A percentile compares a stretch with the other conserved stretches of the same genome.
Evolutionary conservation across 2,113 vertebrate species (phyloP).

Genomic region (Clarias magur): DNA sequence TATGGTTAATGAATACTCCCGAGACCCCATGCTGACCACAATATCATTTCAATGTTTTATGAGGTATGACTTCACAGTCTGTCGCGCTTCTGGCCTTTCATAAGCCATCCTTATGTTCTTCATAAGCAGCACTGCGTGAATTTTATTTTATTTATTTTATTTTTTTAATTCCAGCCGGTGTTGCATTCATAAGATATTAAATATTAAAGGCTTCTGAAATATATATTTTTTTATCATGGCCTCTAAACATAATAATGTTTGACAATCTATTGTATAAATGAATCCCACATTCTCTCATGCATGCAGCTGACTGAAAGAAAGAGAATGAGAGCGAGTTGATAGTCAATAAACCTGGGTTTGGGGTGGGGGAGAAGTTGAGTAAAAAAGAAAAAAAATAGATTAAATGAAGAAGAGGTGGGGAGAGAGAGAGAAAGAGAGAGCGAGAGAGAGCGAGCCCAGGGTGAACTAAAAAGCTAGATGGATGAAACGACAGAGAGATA

Average conservation of each 20-base stretch:
- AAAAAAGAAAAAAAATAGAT: constrained; percentile 30
- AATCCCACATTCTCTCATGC: constrained; percentile 14
- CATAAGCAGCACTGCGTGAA: neutral
- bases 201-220: constrained; percentile 30
- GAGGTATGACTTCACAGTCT: constrained; percentile 25
- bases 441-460: constrained; percentile 37
- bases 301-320: neutral
- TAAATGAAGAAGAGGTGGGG: neutral
- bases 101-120: constrained; percentile 10
- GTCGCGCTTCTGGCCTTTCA: constrained; percentile 25
- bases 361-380: neutral
- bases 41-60: constrained; percentile 29
- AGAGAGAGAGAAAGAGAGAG: constrained; percentile 12
- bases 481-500: constrained; percentile 33
- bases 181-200: constrained; percentile 26
- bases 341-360: neutral
- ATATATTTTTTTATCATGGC: constrained; percentile 12
- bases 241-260: constrained; percentile 32
- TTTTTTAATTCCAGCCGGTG: neutral
- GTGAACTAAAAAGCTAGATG: constrained; percentile 41
- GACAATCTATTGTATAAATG: neutral
- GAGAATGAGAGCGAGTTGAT: neutral
- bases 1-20: constrained; percentile 20
- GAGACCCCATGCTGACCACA: constrained; percentile 9
- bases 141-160: neutral